Conservation (phyloP, 2,797 vertebrate species). For the Percopsis omiscomaycus region DNA sequence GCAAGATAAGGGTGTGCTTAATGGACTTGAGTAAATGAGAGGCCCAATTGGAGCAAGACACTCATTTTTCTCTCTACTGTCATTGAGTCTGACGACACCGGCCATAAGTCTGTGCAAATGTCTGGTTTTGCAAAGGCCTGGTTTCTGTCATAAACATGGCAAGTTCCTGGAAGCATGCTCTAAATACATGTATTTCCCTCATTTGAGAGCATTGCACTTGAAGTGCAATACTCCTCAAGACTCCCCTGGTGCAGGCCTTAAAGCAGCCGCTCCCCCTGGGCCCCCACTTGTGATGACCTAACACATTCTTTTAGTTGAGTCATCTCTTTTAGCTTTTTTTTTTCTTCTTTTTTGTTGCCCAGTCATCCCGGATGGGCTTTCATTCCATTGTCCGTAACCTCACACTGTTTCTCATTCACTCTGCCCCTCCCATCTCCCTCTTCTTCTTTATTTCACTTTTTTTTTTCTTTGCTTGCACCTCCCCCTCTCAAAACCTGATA, state of each 20-base stretch:
- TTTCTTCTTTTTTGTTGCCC: conserved; percentile 26
- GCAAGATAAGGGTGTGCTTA: background rate
- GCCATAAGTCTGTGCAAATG: background rate
- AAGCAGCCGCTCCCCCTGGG: no score
- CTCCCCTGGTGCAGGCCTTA: no score
- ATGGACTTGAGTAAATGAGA: background rate
- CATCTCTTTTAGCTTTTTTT: conserved; percentile 25
- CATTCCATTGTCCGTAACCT: conserved; percentile 29
- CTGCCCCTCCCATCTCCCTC: conserved; percentile 11
- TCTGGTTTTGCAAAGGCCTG: no score
- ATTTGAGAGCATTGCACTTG: no score
- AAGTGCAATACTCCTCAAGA: no score
- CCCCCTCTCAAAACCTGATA: conserved; percentile 19
- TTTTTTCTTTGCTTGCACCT: conserved; percentile 12
- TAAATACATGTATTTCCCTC: no score
- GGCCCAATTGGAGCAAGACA: background rate
- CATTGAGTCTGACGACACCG: background rate
- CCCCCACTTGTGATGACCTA: conserved; percentile 8
- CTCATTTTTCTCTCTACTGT: background rate
- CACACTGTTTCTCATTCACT: conserved; percentile 36
- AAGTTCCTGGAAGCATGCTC: no score
- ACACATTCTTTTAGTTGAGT: conserved; percentile 22
- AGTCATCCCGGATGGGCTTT: conserved; percentile 21
- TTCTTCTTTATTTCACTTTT: background rate
- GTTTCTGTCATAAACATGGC: no score